Base-by-base conservation (phyloP, 2,888 invertebrate genomes). In the Hydroisotoma schaefferi region DNA sequence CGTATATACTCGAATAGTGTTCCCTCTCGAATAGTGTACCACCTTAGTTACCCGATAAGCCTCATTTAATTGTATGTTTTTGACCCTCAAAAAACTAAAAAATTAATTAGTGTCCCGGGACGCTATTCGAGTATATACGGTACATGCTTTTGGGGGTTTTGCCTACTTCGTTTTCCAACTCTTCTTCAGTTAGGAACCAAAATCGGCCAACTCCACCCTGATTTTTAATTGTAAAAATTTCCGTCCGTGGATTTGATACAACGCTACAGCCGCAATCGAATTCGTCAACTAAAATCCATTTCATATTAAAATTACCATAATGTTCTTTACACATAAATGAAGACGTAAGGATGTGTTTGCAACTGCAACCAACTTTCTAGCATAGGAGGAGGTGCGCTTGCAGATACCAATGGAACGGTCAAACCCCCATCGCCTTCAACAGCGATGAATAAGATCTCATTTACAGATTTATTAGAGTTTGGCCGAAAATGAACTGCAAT, bases 161-260 rank as follows among this genome's bases (percentile, higher is more conserved):
- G 8, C 8, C 26, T 49, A 67, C 68, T 47, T 69, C 57, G 5
- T 63, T 57, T n/a, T 15, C 29, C 47, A 70, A 68, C 40, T 70
- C 68, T 26, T 59, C 59, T 56, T 70, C 65, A 1, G 61, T 54
- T n/a, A 70, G 43, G 23, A 70, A 57, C 70, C 70, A 70, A 51
- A 70, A 70, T 43, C 68, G 49, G 2, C 62, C 70, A 12, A 38
- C 47, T 2, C 63, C 63, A 10, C 70, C 70, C 1, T 55, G 10
- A 58, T 67, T 67, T 15, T 38, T 59, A 28, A 69, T 33, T 52
- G 67, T 59, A 60, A 69, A 69, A 4, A 22, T 12, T 18, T 47
- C 27, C 1, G 49, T 38, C 22, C 58, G 22, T 1, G 58, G 40
- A n/a, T 46, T 51, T 6, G 57, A 57, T 20, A 69, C 46, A 12